Percentiles rank a stretch among this genome's conserved stretches.
These are phyloP conservation scores for Stegana nigrithorax DNA, from an alignment of 2,888 invertebrate species.

Conservation along the genomic window DNA sequence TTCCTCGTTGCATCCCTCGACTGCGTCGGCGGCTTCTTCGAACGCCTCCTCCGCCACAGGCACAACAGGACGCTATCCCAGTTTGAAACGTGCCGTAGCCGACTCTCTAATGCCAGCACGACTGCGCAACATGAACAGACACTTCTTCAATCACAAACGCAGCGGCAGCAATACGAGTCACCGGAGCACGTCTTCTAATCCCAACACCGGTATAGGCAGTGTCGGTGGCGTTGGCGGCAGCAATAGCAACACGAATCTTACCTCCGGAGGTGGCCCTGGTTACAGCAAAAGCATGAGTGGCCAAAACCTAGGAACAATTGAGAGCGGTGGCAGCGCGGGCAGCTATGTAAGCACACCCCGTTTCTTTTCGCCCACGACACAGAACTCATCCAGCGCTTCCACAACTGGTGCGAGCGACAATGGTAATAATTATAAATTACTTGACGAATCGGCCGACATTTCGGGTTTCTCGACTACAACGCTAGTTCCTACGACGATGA, in stretches of 20 bases:
- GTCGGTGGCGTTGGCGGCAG: no score
- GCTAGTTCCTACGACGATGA: conserved; percentile 14
- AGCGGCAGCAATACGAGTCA: conserved; percentile 61
- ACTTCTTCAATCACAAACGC: conserved; percentile 61
- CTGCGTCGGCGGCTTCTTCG: conserved; percentile 61
- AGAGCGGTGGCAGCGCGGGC: conserved; percentile 58
- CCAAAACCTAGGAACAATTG: conserved; percentile 47
- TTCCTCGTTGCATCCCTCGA: conserved; percentile 56
- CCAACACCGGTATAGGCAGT: conserved; percentile 23
- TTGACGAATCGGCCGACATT: conserved; percentile 53
- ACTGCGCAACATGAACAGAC: conserved; percentile 50
- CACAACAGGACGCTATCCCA: conserved; percentile 44
- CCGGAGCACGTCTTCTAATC: conserved; percentile 58
- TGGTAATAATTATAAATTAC: conserved; percentile 61
- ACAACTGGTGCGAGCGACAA: conserved; percentile 41
- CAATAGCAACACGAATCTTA: conserved; percentile 58
- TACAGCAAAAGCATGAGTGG: conserved; percentile 37
- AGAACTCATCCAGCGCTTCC: conserved; percentile 30
- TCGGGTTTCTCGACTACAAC: conserved; percentile 27
- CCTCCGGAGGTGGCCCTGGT: conserved; percentile 27
- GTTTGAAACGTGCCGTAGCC: conserved; percentile 54
- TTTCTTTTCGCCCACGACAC: conserved; percentile 48
- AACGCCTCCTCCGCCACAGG: conserved; percentile 53
- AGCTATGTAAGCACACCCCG: conserved; percentile 56
- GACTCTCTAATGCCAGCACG: conserved; percentile 52